These are phyloP conservation scores for Oceanodroma tethys DNA, from an alignment of 2,113 vertebrate genomes.

Conservation along the genomic window DNA sequence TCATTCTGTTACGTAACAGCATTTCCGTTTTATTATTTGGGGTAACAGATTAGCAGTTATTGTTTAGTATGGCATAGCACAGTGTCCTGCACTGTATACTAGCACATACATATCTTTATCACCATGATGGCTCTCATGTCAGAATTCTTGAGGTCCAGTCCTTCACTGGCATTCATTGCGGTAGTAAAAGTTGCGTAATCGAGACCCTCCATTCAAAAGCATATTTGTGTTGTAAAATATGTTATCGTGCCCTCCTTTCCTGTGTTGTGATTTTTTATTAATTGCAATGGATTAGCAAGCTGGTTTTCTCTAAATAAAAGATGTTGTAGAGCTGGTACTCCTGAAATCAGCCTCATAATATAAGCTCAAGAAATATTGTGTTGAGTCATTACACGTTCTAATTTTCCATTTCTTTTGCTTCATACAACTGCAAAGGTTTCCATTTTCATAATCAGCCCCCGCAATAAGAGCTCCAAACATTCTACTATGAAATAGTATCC, in stretches of 20 bases:
- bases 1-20: neutral
- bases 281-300: neutral
- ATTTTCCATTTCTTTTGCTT: conserved; percentile 13
- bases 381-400: neutral
- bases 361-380: neutral
- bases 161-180: neutral
- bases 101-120: neutral
- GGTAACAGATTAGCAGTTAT: neutral
- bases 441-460: neutral
- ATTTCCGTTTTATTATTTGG: neutral
- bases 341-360: neutral
- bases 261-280: neutral
- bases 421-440: neutral
- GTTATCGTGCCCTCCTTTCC: neutral
- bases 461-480: conserved; percentile 27
- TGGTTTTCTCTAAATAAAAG: conserved; percentile 8
- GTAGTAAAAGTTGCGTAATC: neutral
- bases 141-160: neutral
- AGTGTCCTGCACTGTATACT: neutral
- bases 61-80: neutral
- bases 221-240: neutral
- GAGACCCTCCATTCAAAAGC: neutral
- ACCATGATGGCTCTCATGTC: neutral
- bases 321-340: neutral
- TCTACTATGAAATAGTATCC: conserved; percentile 15